Base-by-base conservation (phyloP, 2,797 vertebrate species). In the Anolis apletophallus region DNA sequence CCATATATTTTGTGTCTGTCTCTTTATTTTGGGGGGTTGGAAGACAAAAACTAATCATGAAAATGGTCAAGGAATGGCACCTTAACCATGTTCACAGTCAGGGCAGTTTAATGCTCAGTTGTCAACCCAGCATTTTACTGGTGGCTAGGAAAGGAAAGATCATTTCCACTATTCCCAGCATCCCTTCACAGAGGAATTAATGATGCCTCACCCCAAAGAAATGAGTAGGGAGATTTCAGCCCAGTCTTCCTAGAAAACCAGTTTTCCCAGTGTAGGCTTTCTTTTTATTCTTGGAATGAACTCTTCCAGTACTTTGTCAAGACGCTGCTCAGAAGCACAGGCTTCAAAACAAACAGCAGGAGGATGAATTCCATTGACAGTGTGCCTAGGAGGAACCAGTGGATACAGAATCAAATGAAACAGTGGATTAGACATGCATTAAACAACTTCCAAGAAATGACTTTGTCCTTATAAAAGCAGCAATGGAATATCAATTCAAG, bases 361-460 rank as follows among this genome's bases (percentile, higher is more conserved):
- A 87, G 79, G 88, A 87, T 91, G 91, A 89, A 86, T 86, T 92
- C 86, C 8, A 79, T 89, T 93, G 94, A 92, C 91, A 94, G 80
- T 46, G 40, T 81, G 91, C 92, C 93, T 90, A 71, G 91, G 89
- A 92, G 84, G 83, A 84, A 89, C 91, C 79, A 88, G 86, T 90
- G 84, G 92, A 87, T 81, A 88, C 68, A 85, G 85, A 92, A 93
- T 91, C 88, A 92, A 92, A 93, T 91, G 91, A 93, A 95, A 92
- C 93, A 90, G 90, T 79, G 78, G 86, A 93, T 93, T 95, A 94
- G 84, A 92, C 93, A 73, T 5, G 2, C 83, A 90, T 94, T 94
- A 92, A 91, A 91, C 92, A 91, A 90, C 59, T 80, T 76, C 75
- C 80, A 91, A 93, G 92, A 93, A 94, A 93, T 88, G 84, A 71